Conservation (phyloP, 2,888 invertebrate genomes). For the Macrophya annulata region DNA sequence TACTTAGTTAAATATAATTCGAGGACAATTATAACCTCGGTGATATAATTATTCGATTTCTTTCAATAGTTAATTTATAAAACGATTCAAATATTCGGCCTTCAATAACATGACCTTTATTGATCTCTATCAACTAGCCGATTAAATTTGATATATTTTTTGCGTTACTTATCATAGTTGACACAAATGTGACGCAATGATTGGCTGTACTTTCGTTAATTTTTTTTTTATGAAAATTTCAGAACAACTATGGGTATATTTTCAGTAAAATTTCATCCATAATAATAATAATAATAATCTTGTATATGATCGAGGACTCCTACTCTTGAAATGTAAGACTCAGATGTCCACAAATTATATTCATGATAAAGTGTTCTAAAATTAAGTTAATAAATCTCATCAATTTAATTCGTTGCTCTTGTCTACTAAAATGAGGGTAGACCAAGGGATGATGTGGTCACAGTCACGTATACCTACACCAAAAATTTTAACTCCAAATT, state of each 20-base stretch:
- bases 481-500: background rate
- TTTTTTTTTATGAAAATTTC: background rate
- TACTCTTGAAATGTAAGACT: background rate
- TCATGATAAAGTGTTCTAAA: background rate
- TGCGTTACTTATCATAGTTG: background rate
- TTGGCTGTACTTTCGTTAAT: background rate
- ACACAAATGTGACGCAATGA: background rate
- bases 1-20: background rate
- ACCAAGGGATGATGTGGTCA: conserved; percentile 5
- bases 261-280: background rate
- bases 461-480: conserved; percentile 24
- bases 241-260: background rate
- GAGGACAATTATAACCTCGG: too few relatives aligned
- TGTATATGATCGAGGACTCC: background rate
- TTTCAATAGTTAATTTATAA: background rate
- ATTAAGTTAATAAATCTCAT: background rate
- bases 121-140: background rate
- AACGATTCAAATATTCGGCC: background rate
- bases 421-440: background rate
- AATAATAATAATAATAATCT: background rate
- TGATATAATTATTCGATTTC: background rate
- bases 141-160: background rate
- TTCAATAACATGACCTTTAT: conserved; percentile 11
- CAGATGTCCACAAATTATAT: background rate
- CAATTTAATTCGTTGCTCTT: background rate